Conservation (phyloP, 2,797 vertebrate species). For the Neoniphon sammara region DNA sequence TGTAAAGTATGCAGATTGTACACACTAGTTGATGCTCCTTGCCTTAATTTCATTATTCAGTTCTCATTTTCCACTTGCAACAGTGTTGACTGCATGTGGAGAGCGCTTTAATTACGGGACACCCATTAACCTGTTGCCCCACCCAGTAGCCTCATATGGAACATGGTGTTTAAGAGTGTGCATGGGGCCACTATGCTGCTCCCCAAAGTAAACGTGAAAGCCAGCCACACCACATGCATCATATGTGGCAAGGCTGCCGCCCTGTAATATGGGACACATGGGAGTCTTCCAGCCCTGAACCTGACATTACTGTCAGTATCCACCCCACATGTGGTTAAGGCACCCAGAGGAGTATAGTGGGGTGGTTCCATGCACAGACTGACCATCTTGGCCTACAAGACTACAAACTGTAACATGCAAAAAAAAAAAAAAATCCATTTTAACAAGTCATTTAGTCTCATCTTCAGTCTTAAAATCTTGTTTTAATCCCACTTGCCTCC, state of each 20-base stretch:
- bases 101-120: slow-evolving; percentile 65
- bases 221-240: slow-evolving; percentile 32
- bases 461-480: no score
- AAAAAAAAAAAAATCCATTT: no score
- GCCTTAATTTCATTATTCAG: slow-evolving; percentile 42
- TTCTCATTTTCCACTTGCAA: slow-evolving; percentile 30
- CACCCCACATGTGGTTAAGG: slow-evolving; percentile 67
- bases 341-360: slow-evolving; percentile 22
- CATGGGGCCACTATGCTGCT: slow-evolving; percentile 70
- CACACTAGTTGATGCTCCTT: background rate
- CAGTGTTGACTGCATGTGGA: slow-evolving; percentile 48
- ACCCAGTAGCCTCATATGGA: slow-evolving; percentile 70
- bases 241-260: slow-evolving; percentile 46
- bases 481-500: no score
- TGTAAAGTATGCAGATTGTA: background rate
- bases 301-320: slow-evolving; percentile 60
- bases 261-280: slow-evolving; percentile 66
- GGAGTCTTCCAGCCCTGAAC: slow-evolving; percentile 62
- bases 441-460: no score
- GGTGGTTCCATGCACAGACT: slow-evolving; percentile 4
- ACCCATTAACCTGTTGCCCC: slow-evolving; percentile 68
- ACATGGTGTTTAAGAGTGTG: slow-evolving; percentile 64
- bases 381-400: slow-evolving; percentile 34
- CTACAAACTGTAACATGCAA: slow-evolving; percentile 2
- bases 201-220: slow-evolving; percentile 77